These are phyloP conservation scores for Taxidea taxus DNA, from an alignment of 2,113 vertebrate species.

Conservation along the genomic window DNA sequence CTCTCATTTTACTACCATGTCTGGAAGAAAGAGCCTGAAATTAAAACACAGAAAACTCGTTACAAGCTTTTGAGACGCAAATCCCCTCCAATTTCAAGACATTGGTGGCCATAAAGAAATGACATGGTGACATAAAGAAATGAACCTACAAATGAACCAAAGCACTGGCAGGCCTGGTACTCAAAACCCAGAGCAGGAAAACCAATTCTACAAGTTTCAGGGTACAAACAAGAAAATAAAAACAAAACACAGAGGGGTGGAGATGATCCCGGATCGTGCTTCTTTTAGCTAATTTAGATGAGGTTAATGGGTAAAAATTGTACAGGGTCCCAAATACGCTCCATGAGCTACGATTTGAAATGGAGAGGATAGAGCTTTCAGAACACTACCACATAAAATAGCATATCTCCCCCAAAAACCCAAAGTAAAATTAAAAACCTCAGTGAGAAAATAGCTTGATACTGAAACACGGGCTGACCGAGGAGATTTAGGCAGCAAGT, in stretches of 20 bases:
- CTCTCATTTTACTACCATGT: slow-evolving; percentile 1
- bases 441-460: slow-evolving; percentile 8
- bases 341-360: slow-evolving; percentile 10
- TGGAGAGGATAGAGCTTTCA: neutral
- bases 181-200: slow-evolving; percentile 7
- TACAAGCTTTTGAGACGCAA: neutral
- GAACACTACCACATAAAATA: slow-evolving; percentile 42
- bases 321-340: neutral
- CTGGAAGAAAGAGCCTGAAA: slow-evolving; percentile 40
- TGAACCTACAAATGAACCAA: neutral
- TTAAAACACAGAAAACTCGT: neutral
- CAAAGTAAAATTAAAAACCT: slow-evolving; percentile 36
- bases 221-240: slow-evolving; percentile 30
- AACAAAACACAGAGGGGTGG: neutral
- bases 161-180: neutral
- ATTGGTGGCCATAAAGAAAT: neutral
- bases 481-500: slow-evolving; percentile 33
- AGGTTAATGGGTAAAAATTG: neutral
- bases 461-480: neutral
- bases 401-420: slow-evolving; percentile 4
- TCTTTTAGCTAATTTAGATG: neutral
- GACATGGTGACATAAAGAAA: slow-evolving; percentile 12
- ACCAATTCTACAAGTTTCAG: neutral
- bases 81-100: neutral
- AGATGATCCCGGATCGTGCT: neutral